Evolutionary conservation across 2,113 vertebrate species (phyloP).

Genomic region (Origma solitaria): DNA sequence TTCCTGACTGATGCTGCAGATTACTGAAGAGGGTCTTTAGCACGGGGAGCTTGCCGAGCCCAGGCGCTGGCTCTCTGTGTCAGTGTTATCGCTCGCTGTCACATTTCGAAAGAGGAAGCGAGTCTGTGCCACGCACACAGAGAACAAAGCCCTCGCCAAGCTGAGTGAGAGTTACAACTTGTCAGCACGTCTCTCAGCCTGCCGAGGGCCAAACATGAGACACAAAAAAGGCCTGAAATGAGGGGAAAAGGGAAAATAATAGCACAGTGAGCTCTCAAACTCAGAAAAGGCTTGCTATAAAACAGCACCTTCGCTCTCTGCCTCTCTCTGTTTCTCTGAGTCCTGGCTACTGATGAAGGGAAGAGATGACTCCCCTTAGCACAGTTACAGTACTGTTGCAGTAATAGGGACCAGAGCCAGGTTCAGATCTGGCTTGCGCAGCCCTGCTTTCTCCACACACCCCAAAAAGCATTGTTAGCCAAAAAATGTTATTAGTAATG

Average conservation of each 20-base stretch:
- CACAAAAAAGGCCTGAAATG: conserved; percentile 37
- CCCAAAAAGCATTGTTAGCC: background rate
- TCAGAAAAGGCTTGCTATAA: conserved; percentile 21
- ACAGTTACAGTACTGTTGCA: background rate
- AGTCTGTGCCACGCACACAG: background rate
- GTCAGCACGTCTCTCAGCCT: conserved; percentile 51
- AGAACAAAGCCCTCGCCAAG: conserved; percentile 38
- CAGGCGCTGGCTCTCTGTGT: background rate
- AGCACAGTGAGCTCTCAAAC: background rate
- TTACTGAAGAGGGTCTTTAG: conserved; percentile 12
- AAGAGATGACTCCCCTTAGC: conserved; percentile 30
- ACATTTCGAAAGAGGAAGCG: background rate
- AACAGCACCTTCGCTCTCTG: background rate
- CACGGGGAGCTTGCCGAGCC: background rate
- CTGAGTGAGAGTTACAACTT: conserved; percentile 40
- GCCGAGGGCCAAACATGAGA: conserved; percentile 53
- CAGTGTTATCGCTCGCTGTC: conserved; percentile 21
- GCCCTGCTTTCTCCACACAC: background rate
- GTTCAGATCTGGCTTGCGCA: background rate
- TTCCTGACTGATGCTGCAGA: background rate
- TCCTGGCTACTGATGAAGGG: background rate
- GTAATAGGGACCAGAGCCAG: background rate
- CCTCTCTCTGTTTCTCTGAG: background rate
- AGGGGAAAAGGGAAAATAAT: conserved; percentile 16
- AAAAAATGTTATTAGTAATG: background rate